Conservation (phyloP, 2,888 invertebrate genomes). For the Papilio protenor region DNA sequence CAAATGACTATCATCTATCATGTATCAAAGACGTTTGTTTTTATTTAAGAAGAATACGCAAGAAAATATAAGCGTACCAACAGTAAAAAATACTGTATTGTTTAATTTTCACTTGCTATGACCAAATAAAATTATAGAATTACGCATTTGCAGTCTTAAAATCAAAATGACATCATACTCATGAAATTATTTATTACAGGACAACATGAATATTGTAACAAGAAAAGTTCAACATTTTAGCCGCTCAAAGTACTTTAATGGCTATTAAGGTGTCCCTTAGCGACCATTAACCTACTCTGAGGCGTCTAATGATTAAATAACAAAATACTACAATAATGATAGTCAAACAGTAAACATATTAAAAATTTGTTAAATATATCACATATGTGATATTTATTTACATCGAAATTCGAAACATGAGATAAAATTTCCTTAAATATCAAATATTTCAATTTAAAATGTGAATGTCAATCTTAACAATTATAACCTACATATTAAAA, state of each 20-base stretch:
- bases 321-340: conserved; percentile 72
- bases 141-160: not conserved
- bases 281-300: conserved; percentile 44
- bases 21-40: too few relatives aligned
- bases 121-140: too few relatives aligned
- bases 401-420: conserved; percentile 20
- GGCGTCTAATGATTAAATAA: conserved; percentile 56
- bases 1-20: too few relatives aligned
- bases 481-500: not conserved
- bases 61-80: too few relatives aligned
- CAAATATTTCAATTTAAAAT: not conserved
- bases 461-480: not conserved
- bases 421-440: conserved; percentile 16
- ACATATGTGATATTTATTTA: conserved; percentile 15
- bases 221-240: conserved; percentile 69
- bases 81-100: too few relatives aligned
- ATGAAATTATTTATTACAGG: conserved; percentile 76
- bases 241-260: not conserved
- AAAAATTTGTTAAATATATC: conserved; percentile 34
- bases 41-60: too few relatives aligned
- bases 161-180: conserved; percentile 45
- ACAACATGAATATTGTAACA: conserved; percentile 76
- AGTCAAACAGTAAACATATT: conserved; percentile 52
- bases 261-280: not conserved
- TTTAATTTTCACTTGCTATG: too few relatives aligned